These are phyloP conservation scores for Macropus fuliginosus DNA, from an alignment of 2,797 vertebrate genomes.

Conservation along the genomic window DNA sequence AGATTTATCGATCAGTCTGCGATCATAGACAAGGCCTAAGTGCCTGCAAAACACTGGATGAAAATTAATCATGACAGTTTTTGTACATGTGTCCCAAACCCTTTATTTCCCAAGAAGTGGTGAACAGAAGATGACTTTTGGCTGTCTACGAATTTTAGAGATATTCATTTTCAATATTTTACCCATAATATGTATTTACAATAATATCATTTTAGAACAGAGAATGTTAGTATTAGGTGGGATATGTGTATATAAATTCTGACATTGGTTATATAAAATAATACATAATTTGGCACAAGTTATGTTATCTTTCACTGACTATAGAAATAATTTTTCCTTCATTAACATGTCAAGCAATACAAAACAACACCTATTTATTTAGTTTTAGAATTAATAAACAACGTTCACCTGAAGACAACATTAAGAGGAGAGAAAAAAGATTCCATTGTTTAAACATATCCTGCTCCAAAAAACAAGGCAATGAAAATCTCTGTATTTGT, in stretches of 20 bases:
- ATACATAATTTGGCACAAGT: neutral
- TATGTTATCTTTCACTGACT: neutral
- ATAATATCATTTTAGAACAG: neutral
- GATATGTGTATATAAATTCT: neutral
- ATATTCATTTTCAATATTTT: neutral
- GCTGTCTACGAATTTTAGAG: neutral
- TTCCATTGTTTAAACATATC: neutral
- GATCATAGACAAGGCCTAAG: neutral
- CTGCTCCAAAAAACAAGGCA: neutral
- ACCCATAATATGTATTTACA: neutral
- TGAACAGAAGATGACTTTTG: neutral
- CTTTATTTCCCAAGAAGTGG: neutral
- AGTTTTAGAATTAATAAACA: neutral
- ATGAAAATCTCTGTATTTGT: neutral
- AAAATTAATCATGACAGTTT: neutral
- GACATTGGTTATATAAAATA: neutral
- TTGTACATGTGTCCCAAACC: neutral
- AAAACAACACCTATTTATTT: neutral
- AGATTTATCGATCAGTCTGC: neutral
- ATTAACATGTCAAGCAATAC: neutral
- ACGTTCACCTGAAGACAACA: neutral
- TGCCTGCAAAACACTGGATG: neutral
- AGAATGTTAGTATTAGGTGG: neutral
- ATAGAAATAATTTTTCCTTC: neutral
- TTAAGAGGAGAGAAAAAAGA: neutral